These are phyloP conservation scores for Lineus longissimus DNA, from an alignment of 1,140 invertebrate genomes.

Conservation along the genomic window DNA sequence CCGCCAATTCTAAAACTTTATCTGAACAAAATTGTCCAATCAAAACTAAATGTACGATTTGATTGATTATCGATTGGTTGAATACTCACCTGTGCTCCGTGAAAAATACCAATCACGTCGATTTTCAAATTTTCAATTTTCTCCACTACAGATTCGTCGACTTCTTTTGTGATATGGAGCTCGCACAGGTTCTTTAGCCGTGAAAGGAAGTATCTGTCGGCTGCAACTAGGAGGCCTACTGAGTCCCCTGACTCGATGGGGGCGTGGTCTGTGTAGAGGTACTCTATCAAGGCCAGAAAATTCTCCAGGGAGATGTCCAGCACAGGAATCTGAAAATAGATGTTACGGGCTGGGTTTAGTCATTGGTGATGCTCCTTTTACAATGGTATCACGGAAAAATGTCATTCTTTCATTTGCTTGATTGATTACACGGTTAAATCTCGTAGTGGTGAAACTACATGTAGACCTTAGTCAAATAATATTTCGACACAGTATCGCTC, in stretches of 20 bases:
- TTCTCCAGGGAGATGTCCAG: constrained; percentile 27
- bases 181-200: constrained; percentile 42
- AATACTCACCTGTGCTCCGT: constrained; percentile 35
- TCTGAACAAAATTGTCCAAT: too few relatives aligned
- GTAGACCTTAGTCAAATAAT: too few relatives aligned
- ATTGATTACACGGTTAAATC: too few relatives aligned
- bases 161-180: constrained; percentile 45
- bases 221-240: constrained; percentile 34
- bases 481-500: too few relatives aligned
- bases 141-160: constrained; percentile 33
- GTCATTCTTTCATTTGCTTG: too few relatives aligned
- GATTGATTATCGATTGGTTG: too few relatives aligned
- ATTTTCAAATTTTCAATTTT: constrained; percentile 43
- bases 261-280: constrained; percentile 46
- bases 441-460: too few relatives aligned
- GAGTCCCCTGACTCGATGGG: constrained; percentile 40
- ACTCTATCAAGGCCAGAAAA: constrained; percentile 42
- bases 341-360: too few relatives aligned
- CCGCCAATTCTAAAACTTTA: too few relatives aligned
- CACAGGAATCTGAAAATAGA: constrained; percentile 30
- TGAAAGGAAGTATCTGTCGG: constrained; percentile 37
- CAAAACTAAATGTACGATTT: too few relatives aligned
- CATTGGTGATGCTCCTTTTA: too few relatives aligned
- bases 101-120: constrained; percentile 43
- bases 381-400: too few relatives aligned